Evolutionary conservation across 2,888 invertebrate genomes (phyloP), one percentile per base, ranked within the genome.

Genomic region (Mellilla xanthometata): DNA sequence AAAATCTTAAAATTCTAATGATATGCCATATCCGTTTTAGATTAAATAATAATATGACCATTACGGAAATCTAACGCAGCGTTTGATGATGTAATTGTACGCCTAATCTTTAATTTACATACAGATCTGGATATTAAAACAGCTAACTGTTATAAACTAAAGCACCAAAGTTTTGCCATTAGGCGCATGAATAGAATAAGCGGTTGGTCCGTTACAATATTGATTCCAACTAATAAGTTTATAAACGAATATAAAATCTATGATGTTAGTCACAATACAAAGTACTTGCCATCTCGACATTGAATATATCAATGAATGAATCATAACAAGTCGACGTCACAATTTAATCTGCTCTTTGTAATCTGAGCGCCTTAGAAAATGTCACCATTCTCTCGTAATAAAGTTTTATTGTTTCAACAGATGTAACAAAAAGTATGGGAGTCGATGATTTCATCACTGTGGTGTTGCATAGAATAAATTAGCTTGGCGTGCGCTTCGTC

Each of bases 251-350:
- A 26, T 13, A 24, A n/a, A 22, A 10, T 31, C 12, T 7, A 11
- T 8, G 27, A 26, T 44, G 52, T 68, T 63, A 68, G 58, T 68
- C 71, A 70, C 54, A 48, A 44, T 48, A 45, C 52, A 4, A 4
- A 28, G 8, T 11, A 12, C 8, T 13, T 12, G 15, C 47, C 38
- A 19, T 39, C 44, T 28, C 54, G 66, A 51, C 68, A 60, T 53
- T 63, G 67, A 64, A 64, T 63, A n/a, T n/a, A 55, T 54, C 44
- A 56, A 62, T 58, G 56, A 48, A 56, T 69, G 72, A 71, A 52
- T 71, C 67, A 71, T 56, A 44, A 19, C 42, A 49, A 54, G 51
- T 58, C 50, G 46, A 55, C 53, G 53, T 49, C 46, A 53, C 38
- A 34, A 39, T 31, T 39, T 15, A 11, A 28, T 23, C 15, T 41